Evolutionary conservation across 92 coral and sea anemone genomes (phyloP), one percentile per base, ranked within the genome.

Genomic region (Phenganax marumi): DNA sequence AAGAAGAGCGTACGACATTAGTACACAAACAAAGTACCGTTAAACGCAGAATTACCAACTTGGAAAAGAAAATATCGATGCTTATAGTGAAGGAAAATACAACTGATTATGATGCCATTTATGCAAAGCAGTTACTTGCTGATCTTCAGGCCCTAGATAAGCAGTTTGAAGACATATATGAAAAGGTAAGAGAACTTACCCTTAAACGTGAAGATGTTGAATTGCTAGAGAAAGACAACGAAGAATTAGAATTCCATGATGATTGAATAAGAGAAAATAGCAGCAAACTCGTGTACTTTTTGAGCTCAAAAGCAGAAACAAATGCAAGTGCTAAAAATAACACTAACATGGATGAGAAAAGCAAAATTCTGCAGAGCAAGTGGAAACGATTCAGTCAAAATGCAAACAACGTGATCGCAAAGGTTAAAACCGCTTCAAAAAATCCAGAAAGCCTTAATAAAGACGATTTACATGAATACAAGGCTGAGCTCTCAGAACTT

Each of bases 251-350:
- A 14, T 1, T 1, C 48, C 88, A 85, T 54, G 84, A 85, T 22
- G 84, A 85, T 68, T 78, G 84, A 22, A 78, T 85, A 10, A 52
- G 84, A 25, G 88, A 85, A 76, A 76, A 50, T 56, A 46, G 17
- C 11, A 77, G 88, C 49, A 85, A 85, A 23, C 62, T 85, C 12
- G 13, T 85, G 24, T 78, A 14, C 39, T 17, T 85, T 14, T 6
- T 68, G 51, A 16, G 47, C 7, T 25, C 49, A 8, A 68, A 10
- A 68, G 8, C 13, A 68, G 49, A 33, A 33, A 46, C 49, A 68
- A 68, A 25, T 16, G 2, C 51, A 25, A 9, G 48, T 25, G 12
- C 10, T 22, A 68, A 6, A 18, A 25, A 9, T 13, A 8, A 7
- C 51, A 26, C 16, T 68, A 14, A 56, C 22, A 14, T 1, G 1